These are phyloP conservation scores for Hormaphis cornu DNA, from an alignment of 1,140 invertebrate species.

Conservation along the genomic window DNA sequence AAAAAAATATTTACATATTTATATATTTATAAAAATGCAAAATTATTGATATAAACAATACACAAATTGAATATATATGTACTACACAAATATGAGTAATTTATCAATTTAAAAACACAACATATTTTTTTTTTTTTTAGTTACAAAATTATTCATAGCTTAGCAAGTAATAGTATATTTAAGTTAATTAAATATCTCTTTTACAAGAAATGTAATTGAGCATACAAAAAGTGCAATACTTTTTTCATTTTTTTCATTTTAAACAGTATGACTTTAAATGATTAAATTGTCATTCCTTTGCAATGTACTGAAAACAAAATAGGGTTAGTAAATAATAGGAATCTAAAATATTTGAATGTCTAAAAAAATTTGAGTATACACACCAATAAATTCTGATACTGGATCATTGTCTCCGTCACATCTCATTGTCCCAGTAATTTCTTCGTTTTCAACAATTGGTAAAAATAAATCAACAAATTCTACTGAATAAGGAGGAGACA, in stretches of 20 bases:
- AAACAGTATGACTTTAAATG: neutral
- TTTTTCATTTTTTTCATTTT: neutral
- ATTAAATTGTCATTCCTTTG: slow-evolving; percentile 33
- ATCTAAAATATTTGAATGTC: neutral
- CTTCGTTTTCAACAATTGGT: slow-evolving; percentile 95
- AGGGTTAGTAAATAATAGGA: neutral
- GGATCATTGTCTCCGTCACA: slow-evolving; percentile 84
- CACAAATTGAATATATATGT: no score
- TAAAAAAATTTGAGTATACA: neutral
- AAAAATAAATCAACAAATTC: slow-evolving; percentile 93
- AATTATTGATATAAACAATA: no score
- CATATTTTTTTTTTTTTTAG: no score
- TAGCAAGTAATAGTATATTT: no score
- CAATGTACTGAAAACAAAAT: slow-evolving; percentile 36
- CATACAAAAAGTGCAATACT: no score
- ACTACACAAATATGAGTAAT: neutral
- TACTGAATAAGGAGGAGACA: slow-evolving; percentile 86
- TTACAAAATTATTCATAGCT: no score
- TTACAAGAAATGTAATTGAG: no score
- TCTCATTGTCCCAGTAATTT: slow-evolving; percentile 89
- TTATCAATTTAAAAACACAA: neutral
- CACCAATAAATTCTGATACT: slow-evolving; percentile 82
- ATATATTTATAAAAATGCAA: no score
- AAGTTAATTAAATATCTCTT: no score
- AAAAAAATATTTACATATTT: no score